Conservation (phyloP, 2,888 invertebrate species). For the Proisotoma minuta region DNA sequence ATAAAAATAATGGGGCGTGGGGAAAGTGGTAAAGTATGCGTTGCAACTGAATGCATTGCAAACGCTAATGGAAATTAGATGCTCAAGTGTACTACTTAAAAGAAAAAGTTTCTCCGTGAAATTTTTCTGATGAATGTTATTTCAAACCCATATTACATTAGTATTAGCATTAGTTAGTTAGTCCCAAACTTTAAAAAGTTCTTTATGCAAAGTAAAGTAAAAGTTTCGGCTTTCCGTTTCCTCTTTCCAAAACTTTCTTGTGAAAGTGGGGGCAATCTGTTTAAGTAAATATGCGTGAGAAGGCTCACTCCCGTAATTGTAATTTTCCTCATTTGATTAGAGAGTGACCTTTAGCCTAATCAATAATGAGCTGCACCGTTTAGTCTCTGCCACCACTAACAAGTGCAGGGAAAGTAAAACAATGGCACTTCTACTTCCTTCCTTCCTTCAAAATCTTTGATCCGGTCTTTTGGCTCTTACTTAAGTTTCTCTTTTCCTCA, state of each 20-base stretch:
- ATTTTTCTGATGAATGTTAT: no score
- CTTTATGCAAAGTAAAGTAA: background rate
- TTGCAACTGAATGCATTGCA: background rate
- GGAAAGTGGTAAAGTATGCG: no score
- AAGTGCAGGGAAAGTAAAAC: background rate
- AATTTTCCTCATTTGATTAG: slow-evolving; percentile 21
- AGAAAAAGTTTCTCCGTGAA: no score
- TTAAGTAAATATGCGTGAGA: slow-evolving; percentile 31
- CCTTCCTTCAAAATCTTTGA: background rate
- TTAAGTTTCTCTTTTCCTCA: no score
- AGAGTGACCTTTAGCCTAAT: slow-evolving; percentile 12
- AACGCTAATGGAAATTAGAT: slow-evolving; percentile 11
- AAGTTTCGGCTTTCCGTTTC: background rate
- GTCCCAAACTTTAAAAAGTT: background rate
- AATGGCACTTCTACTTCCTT: background rate
- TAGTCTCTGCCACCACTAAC: background rate
- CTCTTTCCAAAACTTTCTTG: background rate
- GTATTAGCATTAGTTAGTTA: background rate
- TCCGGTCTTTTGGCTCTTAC: background rate
- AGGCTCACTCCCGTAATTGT: slow-evolving; percentile 21
- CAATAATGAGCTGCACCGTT: background rate
- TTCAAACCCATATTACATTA: no score
- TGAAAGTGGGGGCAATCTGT: background rate
- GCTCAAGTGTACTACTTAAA: background rate
- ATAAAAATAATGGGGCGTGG: slow-evolving; percentile 5